phyloP scores from a whole-genome alignment of 2,113 vertebrate species.

The Chlamydotis undulata region DNA sequence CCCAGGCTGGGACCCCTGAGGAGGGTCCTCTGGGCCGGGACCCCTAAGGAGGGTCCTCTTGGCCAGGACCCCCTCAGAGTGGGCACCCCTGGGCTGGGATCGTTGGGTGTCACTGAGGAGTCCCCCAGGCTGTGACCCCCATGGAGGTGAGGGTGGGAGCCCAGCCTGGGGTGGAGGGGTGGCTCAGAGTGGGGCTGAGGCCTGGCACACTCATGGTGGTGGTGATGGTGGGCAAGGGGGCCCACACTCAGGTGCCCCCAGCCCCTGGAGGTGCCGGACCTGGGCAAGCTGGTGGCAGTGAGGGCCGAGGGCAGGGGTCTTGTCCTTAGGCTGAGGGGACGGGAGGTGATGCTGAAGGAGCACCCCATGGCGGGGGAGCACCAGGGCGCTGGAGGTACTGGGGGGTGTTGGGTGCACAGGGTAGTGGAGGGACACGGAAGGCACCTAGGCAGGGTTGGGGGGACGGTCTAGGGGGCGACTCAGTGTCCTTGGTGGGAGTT shows the following conservation, averaged over 20 bases:
- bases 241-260: not conserved
- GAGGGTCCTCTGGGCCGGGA: too few species aligned
- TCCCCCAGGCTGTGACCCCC: too few species aligned
- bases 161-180: too few species aligned
- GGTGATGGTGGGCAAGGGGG: not conserved
- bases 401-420: not conserved
- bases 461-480: too few species aligned
- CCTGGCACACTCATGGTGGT: not conserved
- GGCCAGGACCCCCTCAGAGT: not conserved
- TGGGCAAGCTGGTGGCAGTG: constrained; percentile 49
- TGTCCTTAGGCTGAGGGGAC: constrained; percentile 60
- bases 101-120: too few species aligned
- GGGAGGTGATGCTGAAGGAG: constrained; percentile 70
- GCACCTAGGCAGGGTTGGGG: too few species aligned
- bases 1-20: not conserved
- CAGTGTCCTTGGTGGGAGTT: too few species aligned
- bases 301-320: not conserved
- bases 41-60: too few species aligned
- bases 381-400: too few species aligned
- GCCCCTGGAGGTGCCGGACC: constrained; percentile 82
- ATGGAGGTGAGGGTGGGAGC: too few species aligned
- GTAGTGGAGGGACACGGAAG: not conserved
- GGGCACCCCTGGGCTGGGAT: not conserved
- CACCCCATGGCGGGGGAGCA: not conserved
- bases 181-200: not conserved